Evolutionary conservation across 2,113 vertebrate genomes (phyloP), one percentile per base, ranked within the genome.

Genomic region (Vombatus ursinus): DNA sequence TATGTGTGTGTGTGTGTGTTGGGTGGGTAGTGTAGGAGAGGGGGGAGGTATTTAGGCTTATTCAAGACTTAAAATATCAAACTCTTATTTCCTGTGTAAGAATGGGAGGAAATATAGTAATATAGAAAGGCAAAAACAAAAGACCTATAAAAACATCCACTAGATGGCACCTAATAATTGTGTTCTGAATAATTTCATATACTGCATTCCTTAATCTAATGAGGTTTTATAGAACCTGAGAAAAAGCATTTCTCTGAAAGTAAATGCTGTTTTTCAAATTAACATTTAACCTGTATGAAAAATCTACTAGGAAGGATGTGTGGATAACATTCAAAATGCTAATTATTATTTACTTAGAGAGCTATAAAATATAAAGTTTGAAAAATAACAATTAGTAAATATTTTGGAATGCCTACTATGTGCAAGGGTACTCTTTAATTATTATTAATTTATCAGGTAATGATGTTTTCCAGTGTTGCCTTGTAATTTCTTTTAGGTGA

Each of bases 111-210:
- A 84, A 84, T 44, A 68, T 0, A 68, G 37, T 8, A 84, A 44
- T 84, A 22, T 22, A 84, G n/a, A 11, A 93, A 94, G 92, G 37
- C 31, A n/a, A 77, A 57, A 6, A 57, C 51, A 95, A 94, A 97
- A 96, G 94, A 24, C 93, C 96, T 77, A 96, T 61, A 25, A 97
- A 97, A 97, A 51, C n/a, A 91, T 94, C 98, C 99, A 98, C 98
- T 98, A 99, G 98, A 77, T 99, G 98, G 98, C 98, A 97, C 97
- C 98, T 98, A 95, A 94, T 97, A 97, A 96, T 98, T 97, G 91
- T 61, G 0, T 97, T 94, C 97, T 61, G 92, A 96, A 84, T n/a
- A 61, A 14, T 0, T 84, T 12, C 3, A 84, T 44, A 19, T 37
- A 48, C 26, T 52, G 8, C 57, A 95, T 90, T 97, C 53, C 89